A percentile compares a stretch with the other conserved stretches of the same genome.
phyloP scores from a whole-genome alignment of 2,888 invertebrate genomes.

The Ophraella communa region DNA sequence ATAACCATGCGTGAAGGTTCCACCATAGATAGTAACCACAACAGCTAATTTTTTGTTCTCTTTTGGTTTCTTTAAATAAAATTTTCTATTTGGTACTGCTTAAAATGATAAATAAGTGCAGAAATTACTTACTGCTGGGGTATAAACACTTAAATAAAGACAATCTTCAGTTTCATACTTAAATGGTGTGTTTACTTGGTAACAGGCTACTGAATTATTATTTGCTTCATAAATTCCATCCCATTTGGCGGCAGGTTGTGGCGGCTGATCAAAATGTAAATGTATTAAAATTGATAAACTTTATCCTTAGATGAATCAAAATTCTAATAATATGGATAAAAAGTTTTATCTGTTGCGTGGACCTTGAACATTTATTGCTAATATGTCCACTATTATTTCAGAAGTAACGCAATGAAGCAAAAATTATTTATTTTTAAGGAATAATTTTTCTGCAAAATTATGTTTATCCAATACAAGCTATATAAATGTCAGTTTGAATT shows the following conservation, averaged over 20 bases:
- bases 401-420: too few relatives aligned
- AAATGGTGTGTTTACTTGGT: slow-evolving; percentile 27
- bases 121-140: slow-evolving; percentile 39
- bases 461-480: too few relatives aligned
- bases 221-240: slow-evolving; percentile 34
- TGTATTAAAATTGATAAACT: not conserved
- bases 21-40: slow-evolving; percentile 44
- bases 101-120: too few relatives aligned
- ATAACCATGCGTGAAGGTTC: slow-evolving; percentile 40
- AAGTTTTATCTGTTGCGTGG: too few relatives aligned
- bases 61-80: slow-evolving; percentile 21
- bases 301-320: not conserved
- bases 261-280: slow-evolving; percentile 27
- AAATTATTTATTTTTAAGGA: too few relatives aligned
- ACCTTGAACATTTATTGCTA: too few relatives aligned
- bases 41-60: slow-evolving; percentile 34
- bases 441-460: too few relatives aligned
- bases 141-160: slow-evolving; percentile 41
- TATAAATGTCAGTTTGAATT: too few relatives aligned
- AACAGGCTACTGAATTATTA: slow-evolving; percentile 34
- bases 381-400: too few relatives aligned
- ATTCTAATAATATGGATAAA: too few relatives aligned
- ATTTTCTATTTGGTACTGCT: too few relatives aligned
- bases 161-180: slow-evolving; percentile 41
- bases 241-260: slow-evolving; percentile 40